These are phyloP conservation scores for Pogonomyrmex californicus DNA, from an alignment of 1,140 invertebrate genomes.

Conservation along the genomic window DNA sequence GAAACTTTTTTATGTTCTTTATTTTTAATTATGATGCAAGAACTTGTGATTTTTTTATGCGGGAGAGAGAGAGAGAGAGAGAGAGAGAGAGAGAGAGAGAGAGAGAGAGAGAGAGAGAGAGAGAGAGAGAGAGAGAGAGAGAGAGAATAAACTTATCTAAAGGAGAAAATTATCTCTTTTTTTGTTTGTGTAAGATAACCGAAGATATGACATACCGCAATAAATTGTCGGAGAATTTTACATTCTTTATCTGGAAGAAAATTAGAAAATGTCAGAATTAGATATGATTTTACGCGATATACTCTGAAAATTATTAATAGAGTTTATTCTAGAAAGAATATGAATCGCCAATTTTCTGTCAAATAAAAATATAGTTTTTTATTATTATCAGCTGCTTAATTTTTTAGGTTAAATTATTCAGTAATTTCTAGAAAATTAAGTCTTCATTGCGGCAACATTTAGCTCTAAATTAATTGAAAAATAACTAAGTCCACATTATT, in stretches of 20 bases:
- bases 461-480: conserved; percentile 47
- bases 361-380: not conserved
- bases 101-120: no score
- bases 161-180: not conserved
- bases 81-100: no score
- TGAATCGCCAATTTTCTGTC: not conserved
- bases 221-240: not conserved
- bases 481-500: conserved; percentile 39
- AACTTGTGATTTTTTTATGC: not conserved
- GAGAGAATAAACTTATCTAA: no score
- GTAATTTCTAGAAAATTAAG: conserved; percentile 19
- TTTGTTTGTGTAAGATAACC: conserved; percentile 9
- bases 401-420: conserved; percentile 6
- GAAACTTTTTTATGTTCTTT: not conserved
- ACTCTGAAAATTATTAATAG: not conserved
- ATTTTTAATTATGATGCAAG: not conserved
- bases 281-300: not conserved
- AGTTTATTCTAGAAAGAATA: not conserved
- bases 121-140: no score
- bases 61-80: no score
- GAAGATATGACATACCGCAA: not conserved
- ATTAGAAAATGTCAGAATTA: not conserved
- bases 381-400: not conserved
- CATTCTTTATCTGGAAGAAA: not conserved
- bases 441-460: conserved; percentile 34